Evolutionary conservation across 2,888 invertebrate species (phyloP).

Genomic region (Heliconius erato): DNA sequence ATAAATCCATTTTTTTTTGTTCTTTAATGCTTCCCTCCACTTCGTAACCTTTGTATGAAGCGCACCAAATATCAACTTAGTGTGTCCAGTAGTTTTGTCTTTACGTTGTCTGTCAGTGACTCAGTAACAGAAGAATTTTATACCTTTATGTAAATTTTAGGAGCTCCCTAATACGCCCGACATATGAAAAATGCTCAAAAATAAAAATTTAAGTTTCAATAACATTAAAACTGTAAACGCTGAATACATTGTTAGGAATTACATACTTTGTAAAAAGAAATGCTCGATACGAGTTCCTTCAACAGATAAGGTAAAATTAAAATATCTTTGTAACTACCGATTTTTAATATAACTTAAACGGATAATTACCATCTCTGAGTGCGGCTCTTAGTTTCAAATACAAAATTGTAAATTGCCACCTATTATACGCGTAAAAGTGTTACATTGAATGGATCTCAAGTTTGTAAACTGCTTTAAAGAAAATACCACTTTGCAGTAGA

Average conservation of each 20-base stretch:
- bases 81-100: too few species aligned
- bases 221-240: neutral
- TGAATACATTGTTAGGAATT: constrained; percentile 1
- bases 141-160: too few species aligned
- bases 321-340: neutral
- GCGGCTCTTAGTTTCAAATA: neutral
- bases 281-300: neutral
- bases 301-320: neutral
- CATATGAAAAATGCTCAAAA: neutral
- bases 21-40: too few species aligned
- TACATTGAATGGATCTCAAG: constrained; percentile 25
- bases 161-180: too few species aligned
- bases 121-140: too few species aligned
- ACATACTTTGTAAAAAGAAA: neutral
- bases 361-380: neutral
- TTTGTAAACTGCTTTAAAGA: constrained; percentile 33
- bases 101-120: too few species aligned
- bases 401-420: neutral
- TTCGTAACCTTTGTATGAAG: too few species aligned
- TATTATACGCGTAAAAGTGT: constrained; percentile 23
- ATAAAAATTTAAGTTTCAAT: neutral
- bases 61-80: too few species aligned
- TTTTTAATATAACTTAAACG: neutral
- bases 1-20: too few species aligned
- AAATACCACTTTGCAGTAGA: constrained; percentile 21